Evolutionary conservation across 2,113 vertebrate species (phyloP).

Genomic region (Lucifuga dentata): DNA sequence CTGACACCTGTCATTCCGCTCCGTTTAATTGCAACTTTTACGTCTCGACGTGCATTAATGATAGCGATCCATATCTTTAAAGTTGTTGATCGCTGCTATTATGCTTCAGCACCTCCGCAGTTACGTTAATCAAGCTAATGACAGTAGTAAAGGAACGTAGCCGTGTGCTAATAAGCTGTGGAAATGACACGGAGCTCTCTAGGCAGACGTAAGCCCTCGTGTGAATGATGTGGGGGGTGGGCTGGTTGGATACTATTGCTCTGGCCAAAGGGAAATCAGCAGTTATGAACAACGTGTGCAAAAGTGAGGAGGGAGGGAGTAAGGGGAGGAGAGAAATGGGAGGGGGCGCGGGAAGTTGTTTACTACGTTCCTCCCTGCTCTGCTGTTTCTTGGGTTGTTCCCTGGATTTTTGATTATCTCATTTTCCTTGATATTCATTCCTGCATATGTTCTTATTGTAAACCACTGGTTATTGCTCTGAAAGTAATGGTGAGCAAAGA

Average conservation of each 20-base stretch:
- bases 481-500: slow-evolving; percentile 22
- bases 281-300: slow-evolving; percentile 84
- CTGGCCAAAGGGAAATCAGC: slow-evolving; percentile 79
- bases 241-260: slow-evolving; percentile 68
- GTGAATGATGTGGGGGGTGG: slow-evolving; percentile 68
- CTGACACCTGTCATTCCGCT: slow-evolving; percentile 68
- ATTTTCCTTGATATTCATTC: not conserved
- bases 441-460: not conserved
- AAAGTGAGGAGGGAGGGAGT: slow-evolving; percentile 70
- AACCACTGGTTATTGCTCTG: not conserved
- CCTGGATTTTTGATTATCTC: slow-evolving; percentile 42
- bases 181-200: slow-evolving; percentile 55
- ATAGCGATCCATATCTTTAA: not conserved
- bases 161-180: slow-evolving; percentile 45
- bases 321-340: slow-evolving; percentile 60
- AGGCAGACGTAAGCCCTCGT: slow-evolving; percentile 65
- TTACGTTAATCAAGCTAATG: slow-evolving; percentile 7
- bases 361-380: slow-evolving; percentile 72
- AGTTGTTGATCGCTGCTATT: not conserved
- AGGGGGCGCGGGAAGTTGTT: slow-evolving; percentile 76
- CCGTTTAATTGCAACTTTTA: slow-evolving; percentile 1
- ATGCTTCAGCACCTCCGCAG: not conserved
- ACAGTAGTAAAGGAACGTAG: slow-evolving; percentile 58
- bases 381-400: slow-evolving; percentile 44
- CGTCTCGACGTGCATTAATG: not conserved